Conservation (phyloP, 2,797 vertebrate species). For the Iguana delicatissima region DNA sequence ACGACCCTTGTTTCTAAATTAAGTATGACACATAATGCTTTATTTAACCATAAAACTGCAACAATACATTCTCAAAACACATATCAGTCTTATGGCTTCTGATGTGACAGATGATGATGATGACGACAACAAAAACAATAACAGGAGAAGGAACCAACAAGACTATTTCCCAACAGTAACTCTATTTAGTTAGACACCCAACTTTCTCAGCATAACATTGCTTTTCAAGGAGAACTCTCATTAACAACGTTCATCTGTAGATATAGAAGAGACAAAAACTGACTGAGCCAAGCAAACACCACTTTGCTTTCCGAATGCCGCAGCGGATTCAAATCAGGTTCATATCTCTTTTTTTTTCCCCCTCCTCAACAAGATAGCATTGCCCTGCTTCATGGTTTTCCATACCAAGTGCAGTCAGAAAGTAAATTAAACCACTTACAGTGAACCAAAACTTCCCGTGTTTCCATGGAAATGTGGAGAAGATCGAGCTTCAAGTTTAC, state of each 20-base stretch:
- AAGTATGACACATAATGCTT: neutral
- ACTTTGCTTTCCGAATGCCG: constrained; percentile 41
- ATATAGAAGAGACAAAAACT: constrained; percentile 26
- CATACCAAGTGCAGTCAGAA: constrained; percentile 64
- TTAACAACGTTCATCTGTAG: constrained; percentile 31
- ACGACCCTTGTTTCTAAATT: neutral
- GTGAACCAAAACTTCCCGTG: constrained; percentile 85
- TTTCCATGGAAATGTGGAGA: constrained; percentile 85
- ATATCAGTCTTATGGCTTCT: too few species aligned
- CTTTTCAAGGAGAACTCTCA: constrained; percentile 19
- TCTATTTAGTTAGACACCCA: constrained; percentile 29
- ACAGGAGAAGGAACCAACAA: neutral
- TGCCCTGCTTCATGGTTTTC: constrained; percentile 47
- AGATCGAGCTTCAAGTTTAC: constrained; percentile 74
- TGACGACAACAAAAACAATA: neutral
- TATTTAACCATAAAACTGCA: neutral
- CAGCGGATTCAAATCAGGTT: constrained; percentile 57
- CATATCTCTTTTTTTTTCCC: constrained; percentile 22
- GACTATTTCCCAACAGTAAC: neutral
- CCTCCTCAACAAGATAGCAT: constrained; percentile 20
- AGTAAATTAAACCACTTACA: constrained; percentile 87
- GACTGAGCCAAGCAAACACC: constrained; percentile 49
- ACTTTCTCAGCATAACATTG: constrained; percentile 16
- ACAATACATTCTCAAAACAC: neutral
- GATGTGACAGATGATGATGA: neutral